Base-by-base conservation (phyloP, 2,113 vertebrate species). In the Gambusia holbrooki region DNA sequence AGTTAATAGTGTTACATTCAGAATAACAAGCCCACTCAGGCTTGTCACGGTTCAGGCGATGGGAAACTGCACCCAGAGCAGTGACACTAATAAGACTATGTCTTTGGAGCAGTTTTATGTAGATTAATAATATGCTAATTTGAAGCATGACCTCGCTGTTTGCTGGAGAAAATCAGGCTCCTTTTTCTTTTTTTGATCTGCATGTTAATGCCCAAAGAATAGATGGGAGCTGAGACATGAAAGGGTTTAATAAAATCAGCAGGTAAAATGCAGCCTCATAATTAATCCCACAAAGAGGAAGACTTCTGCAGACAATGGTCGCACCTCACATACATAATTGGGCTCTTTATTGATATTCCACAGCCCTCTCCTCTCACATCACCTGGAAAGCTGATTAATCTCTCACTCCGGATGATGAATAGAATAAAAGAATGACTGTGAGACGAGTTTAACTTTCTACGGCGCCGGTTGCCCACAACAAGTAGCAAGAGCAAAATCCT, bases 101-200 rank as follows among this genome's bases (percentile, higher is more conserved):
- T 90, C 88, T 87, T 84, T 85, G 79, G 78, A 87, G 86, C 89
- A 79, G 88, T 93, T 92, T 92, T 84, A 93, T 93, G 92, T 87
- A 93, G 86, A 94, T 93, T 87, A 93, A 89, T 87, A 85, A 81
- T 89, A 92, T 92, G 93, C 86, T 89, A 90, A 93, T 93, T 87
- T 72, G 65, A 88, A 80, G 85, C 81, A 76, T 90, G 89, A 92
- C 93, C 91, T 93, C 86, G 74, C 85, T 89, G 88, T 93, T 93
- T 94, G 90, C 86, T 76, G 54, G 81, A 66, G 84, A 91, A 91
- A 92, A 87, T 82, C 81, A 67, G 71, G 87, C 87, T 88, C 77
- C 74, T 80, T 42, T 42, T 14, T 42, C 13, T 42, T 42, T 42
- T 89, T 91, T 92, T 90, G 84, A 92, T 92, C 90, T 93, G 90